Evolutionary conservation across 2,888 invertebrate genomes (phyloP).

Genomic region (Carcina quercana): DNA sequence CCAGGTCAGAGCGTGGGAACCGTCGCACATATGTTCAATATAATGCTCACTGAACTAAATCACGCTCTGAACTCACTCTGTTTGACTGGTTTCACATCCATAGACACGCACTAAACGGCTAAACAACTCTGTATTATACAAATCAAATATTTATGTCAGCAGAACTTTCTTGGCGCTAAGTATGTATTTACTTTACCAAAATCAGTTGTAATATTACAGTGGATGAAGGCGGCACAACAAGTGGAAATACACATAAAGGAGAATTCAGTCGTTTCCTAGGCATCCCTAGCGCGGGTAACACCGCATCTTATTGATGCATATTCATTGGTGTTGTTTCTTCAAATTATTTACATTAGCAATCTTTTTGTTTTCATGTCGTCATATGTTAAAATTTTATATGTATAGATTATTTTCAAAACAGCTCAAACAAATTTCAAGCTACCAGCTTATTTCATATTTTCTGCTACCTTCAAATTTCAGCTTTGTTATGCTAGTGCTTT

Average conservation of each 20-base stretch:
- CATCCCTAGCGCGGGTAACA: constrained; percentile 77
- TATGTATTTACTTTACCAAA: background rate
- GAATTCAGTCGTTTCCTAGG: constrained; percentile 80
- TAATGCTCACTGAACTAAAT: constrained; percentile 40
- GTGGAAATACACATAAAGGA: constrained; percentile 62
- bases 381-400: too few species aligned
- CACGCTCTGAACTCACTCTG: too few species aligned
- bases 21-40: constrained; percentile 37
- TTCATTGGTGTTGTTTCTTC: constrained; percentile 38
- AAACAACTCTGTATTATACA: constrained; percentile 30
- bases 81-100: constrained; percentile 35
- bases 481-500: too few species aligned
- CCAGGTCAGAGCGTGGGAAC: constrained; percentile 67
- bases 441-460: too few species aligned
- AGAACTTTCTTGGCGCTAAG: background rate
- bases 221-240: constrained; percentile 64
- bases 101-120: constrained; percentile 42
- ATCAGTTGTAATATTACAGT: constrained; percentile 55
- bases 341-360: constrained; percentile 14
- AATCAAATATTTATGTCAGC: constrained; percentile 15
- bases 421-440: too few species aligned
- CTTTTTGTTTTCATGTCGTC: background rate
- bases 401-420: too few species aligned
- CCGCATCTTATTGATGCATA: constrained; percentile 41
- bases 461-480: too few species aligned